Conservation (phyloP, 2,888 invertebrate species). For the Matsumyia berberina region DNA sequence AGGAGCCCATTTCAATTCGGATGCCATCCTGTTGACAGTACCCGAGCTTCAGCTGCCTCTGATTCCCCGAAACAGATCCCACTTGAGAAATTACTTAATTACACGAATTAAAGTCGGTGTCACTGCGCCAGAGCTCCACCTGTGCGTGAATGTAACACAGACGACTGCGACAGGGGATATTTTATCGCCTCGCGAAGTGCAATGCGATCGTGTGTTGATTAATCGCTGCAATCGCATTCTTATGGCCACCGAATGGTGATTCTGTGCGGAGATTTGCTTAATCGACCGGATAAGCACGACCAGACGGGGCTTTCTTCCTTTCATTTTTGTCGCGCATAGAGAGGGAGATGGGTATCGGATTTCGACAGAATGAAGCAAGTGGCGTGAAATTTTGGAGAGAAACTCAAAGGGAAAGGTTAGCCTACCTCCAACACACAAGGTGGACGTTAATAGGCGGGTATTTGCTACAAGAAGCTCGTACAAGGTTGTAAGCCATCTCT, state of each 20-base stretch:
- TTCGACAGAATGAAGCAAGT: slow-evolving; percentile 57
- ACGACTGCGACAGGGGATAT: slow-evolving; percentile 56
- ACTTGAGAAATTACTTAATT: slow-evolving; percentile 76
- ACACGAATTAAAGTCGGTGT: slow-evolving; percentile 64
- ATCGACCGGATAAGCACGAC: slow-evolving; percentile 64
- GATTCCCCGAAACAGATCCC: slow-evolving; percentile 51
- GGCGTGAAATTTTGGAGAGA: slow-evolving; percentile 67
- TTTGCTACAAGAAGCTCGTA: slow-evolving; percentile 45
- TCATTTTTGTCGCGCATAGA: slow-evolving; percentile 54
- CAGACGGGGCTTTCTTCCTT: slow-evolving; percentile 37
- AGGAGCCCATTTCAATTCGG: slow-evolving; percentile 45
- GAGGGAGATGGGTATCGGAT: slow-evolving; percentile 60
- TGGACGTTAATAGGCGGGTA: slow-evolving; percentile 43
- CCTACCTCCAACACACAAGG: background rate
- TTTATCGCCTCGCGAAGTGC: slow-evolving; percentile 68
- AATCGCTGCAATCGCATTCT: slow-evolving; percentile 70
- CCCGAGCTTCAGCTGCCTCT: slow-evolving; percentile 52
- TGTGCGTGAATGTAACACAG: slow-evolving; percentile 48
- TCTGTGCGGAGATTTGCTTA: slow-evolving; percentile 69
- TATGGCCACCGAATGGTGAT: slow-evolving; percentile 66
- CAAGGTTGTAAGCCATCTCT: slow-evolving; percentile 48
- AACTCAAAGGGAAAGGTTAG: slow-evolving; percentile 64
- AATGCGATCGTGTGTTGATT: slow-evolving; percentile 74
- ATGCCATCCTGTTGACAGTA: slow-evolving; percentile 59
- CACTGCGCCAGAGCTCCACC: slow-evolving; percentile 43